phyloP scores from a whole-genome alignment of 1,140 invertebrate genomes.

The Phthorimaea operculella region DNA sequence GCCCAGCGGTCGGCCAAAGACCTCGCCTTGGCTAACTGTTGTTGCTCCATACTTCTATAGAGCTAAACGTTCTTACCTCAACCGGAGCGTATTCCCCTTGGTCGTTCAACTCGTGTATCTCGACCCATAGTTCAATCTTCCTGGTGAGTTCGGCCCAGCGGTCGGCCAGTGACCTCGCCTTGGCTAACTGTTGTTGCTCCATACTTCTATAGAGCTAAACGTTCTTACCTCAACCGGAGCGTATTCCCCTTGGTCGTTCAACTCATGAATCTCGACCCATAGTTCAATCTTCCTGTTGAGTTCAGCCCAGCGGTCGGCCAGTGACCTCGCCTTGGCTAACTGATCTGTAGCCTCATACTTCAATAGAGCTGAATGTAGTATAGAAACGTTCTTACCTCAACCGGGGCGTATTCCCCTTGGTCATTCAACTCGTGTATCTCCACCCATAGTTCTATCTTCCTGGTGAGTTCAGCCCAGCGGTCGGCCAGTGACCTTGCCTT shows the following conservation, averaged over 20 bases:
- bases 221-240: slow-evolving; percentile 88
- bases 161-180: slow-evolving; percentile 89
- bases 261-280: too few relatives aligned
- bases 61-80: slow-evolving; percentile 77
- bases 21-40: slow-evolving; percentile 85
- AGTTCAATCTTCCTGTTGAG: slow-evolving; percentile 88
- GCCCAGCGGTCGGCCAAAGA: slow-evolving; percentile 95
- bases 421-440: slow-evolving; percentile 94
- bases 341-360: slow-evolving; percentile 97
- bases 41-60: too few relatives aligned
- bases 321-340: slow-evolving; percentile 73
- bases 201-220: too few relatives aligned
- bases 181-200: slow-evolving; percentile 86
- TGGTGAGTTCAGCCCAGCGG: slow-evolving; percentile 94
- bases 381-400: slow-evolving; percentile 78
- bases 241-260: slow-evolving; percentile 47
- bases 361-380: slow-evolving; percentile 47
- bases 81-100: slow-evolving; percentile 95
- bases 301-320: slow-evolving; percentile 97
- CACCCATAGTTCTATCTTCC: slow-evolving; percentile 95
- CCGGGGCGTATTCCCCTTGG: slow-evolving; percentile 93
- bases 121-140: slow-evolving; percentile 95
- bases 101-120: slow-evolving; percentile 92
- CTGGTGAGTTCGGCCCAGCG: slow-evolving; percentile 96
- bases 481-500: slow-evolving; percentile 91